phyloP scores from a whole-genome alignment of 2,888 invertebrate genomes.

The Serrognathus titanus region DNA sequence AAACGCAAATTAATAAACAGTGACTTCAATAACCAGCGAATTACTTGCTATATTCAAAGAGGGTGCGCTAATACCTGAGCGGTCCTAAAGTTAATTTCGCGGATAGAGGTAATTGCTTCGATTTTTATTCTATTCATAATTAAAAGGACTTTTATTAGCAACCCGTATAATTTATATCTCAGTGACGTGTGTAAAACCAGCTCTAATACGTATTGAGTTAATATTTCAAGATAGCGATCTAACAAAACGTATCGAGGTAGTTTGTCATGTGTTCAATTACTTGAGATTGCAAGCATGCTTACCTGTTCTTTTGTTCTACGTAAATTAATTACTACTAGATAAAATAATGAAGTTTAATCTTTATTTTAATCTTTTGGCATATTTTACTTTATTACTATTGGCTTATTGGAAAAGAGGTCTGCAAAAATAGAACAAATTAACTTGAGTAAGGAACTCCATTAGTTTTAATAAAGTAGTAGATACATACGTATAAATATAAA shows the following conservation, averaged over 20 bases:
- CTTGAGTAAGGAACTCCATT: too few species aligned
- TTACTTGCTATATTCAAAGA: too few species aligned
- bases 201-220: conserved; percentile 23
- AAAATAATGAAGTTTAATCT: conserved; percentile 16
- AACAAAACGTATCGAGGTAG: conserved; percentile 20
- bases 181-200: conserved; percentile 17
- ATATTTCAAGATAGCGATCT: conserved; percentile 26
- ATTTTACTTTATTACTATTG: neutral
- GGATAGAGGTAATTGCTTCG: too few species aligned
- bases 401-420: neutral
- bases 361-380: neutral
- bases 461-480: too few species aligned
- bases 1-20: too few species aligned
- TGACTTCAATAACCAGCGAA: too few species aligned
- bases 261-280: conserved; percentile 23
- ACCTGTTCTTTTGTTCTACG: conserved; percentile 14
- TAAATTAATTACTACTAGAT: conserved; percentile 18
- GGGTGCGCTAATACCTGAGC: too few species aligned
- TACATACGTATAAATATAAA: too few species aligned
- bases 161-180: conserved; percentile 17
- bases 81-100: too few species aligned
- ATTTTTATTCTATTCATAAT: too few species aligned
- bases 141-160: conserved; percentile 8
- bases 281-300: conserved; percentile 19
- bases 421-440: too few species aligned